Evolutionary conservation across 2,113 vertebrate species (phyloP), one percentile per base, ranked within the genome.

Genomic region (Spermophilus dauricus): DNA sequence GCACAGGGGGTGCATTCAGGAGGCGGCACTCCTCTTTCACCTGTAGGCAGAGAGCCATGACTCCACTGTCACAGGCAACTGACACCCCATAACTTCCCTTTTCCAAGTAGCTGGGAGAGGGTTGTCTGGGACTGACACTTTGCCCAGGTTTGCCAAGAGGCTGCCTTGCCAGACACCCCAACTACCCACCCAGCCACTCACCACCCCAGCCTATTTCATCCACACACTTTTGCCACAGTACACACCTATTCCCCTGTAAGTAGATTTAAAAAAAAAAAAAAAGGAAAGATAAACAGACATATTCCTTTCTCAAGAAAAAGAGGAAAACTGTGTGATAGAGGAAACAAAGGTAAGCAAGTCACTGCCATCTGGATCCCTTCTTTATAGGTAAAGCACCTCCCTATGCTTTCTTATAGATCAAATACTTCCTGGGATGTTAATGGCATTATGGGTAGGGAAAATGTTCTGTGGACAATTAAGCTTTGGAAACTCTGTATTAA

Each of bases 1-100:
- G 99, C 82, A 99, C 99, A 0, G 99, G 99, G 32, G 99, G 99
- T 2, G 99, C 99, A 0, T 99, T 99, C 97, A 99, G 99, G 97
- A 99, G 99, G 84, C 99, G 99, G 69, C 99, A 99, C 97, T 99
- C 99, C 98, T 99, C 99, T 98, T 99, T 99, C 97, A 99, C 99
- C 99, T 99, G 98, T n/a, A 97, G 94, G 70, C 69, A 95, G 73
- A 97, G 58, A 48, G 37, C 28, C 73, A 3, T 45, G 75, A 86
- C 56, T 8, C 56, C n/a, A 63, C 13, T 18, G 73, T 32, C 48
- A 67, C 34, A 7, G 58, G 34, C 48, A n/a, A 81, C 22, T 24
- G 72, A 24, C 20, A 1, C 8, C 18, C 32, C 51, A 17, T 2
- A 18, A 0, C 72, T 14, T 22, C 45, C 75, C 37, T 10, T 56